Base-by-base conservation (phyloP, 2,797 vertebrate species). In the Zenarchopterus dispar region DNA sequence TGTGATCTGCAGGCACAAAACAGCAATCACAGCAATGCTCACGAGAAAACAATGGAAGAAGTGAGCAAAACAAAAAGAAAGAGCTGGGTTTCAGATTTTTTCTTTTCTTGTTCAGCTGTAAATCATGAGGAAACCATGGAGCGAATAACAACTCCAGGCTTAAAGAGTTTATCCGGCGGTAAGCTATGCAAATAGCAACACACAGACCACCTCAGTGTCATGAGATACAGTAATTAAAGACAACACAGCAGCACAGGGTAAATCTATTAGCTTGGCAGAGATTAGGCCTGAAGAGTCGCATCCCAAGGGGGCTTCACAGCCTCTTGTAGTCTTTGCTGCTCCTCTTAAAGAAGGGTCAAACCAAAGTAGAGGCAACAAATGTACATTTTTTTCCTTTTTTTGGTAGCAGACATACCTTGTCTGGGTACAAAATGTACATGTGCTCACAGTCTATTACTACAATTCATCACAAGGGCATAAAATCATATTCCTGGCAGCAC, bases 211-310 rank as follows among this genome's bases (percentile, higher is more conserved):
- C 87, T 77, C 70, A 41, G 79, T 88, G 90, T 85, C 89, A 90
- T 85, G 74, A 85, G 82, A 90, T 89, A 88, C 80, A 87, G 84
- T 91, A 89, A 92, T 92, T 92, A 91, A 93, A 92, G 80, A 86
- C 86, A 90, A 88, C 84, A 87, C 77, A 43, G 79, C 74, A 65
- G 76, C 72, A 51, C 72, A 74, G 82, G 81, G 81, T 91, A 87
- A 91, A 93, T 92, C 84, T 90, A 90, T 90, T 91, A 92, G 77
- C 77, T 79, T 67, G 73, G 71, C 66, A 82, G 82, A 88, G 86
- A 92, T 91, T 89, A 92, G 85, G 84, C 78, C 72, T 69, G 56
- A 76, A 79, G 60, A 84, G 82, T 82, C 61, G 81, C 80, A 80
- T 85, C 85, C 79, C 78, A 24, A 31, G 57, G 52, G 44, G 78